Conservation (phyloP, 2,888 invertebrate species). For the Elegia similella region DNA sequence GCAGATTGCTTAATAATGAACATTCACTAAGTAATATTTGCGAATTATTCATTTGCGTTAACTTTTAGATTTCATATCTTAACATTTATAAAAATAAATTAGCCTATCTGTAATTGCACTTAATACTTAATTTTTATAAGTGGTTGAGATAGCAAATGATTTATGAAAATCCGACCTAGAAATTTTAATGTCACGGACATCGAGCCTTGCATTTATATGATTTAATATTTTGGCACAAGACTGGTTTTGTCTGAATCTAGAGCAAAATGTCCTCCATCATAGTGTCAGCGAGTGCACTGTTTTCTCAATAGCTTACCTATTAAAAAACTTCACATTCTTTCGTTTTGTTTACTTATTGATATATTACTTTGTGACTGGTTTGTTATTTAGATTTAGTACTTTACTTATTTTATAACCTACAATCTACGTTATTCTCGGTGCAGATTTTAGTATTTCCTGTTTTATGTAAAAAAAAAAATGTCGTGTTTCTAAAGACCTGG, state of each 20-base stretch:
- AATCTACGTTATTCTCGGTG: no score
- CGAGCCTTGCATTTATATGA: neutral
- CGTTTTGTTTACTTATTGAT: no score
- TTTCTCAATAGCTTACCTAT: no score
- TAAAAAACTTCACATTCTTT: no score
- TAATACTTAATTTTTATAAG: neutral
- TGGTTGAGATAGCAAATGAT: neutral
- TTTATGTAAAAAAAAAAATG: no score
- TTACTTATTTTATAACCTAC: no score
- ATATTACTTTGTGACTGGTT: no score
- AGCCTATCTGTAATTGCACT: neutral
- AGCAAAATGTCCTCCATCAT: neutral
- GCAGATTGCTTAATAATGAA: no score
- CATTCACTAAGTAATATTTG: neutral
- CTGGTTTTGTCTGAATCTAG: neutral
- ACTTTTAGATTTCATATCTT: neutral
- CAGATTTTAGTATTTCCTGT: no score
- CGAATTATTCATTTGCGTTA: neutral
- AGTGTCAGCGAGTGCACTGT: neutral
- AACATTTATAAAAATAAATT: slow-evolving; percentile 2
- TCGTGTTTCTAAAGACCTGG: no score
- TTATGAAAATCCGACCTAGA: slow-evolving; percentile 8
- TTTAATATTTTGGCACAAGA: slow-evolving; percentile 14
- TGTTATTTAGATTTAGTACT: no score
- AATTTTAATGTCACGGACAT: slow-evolving; percentile 13